Conservation (phyloP, 2,888 invertebrate genomes). For the Strigamia crassipes region DNA sequence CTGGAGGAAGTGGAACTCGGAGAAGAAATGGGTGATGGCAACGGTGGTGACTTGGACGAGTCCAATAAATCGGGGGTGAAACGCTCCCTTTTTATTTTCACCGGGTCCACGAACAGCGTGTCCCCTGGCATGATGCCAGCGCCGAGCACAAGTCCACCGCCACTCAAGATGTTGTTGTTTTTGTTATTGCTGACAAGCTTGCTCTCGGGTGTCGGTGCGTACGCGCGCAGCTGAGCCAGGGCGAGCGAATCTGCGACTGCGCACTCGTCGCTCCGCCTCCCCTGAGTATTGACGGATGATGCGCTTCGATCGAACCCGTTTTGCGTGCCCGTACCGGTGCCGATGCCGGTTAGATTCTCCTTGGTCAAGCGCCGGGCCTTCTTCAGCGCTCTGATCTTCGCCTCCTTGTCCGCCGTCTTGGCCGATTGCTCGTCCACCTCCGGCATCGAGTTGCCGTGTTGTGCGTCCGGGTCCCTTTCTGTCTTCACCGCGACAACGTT, state of each 20-base stretch:
- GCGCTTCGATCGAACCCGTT: background rate
- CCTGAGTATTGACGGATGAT: background rate
- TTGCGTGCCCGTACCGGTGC: too few relatives aligned
- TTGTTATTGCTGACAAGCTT: background rate
- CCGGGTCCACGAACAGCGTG: conserved; percentile 49
- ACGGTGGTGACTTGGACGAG: conserved; percentile 67
- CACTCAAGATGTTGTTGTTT: background rate
- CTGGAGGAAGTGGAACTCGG: conserved; percentile 50
- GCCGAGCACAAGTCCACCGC: background rate
- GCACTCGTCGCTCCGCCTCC: conserved; percentile 46
- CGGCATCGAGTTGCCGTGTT: background rate
- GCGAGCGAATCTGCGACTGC: conserved; percentile 42
- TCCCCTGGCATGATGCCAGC: conserved; percentile 47
- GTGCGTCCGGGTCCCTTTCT: background rate
- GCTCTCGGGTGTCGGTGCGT: background rate
- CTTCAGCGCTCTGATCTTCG: background rate
- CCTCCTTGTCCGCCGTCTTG: background rate
- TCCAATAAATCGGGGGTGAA: conserved; percentile 50
- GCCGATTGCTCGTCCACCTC: background rate
- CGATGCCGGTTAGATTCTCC: background rate
- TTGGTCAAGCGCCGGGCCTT: background rate
- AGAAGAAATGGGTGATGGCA: conserved; percentile 51
- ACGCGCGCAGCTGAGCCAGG: conserved; percentile 44
- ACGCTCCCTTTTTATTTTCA: conserved; percentile 67
- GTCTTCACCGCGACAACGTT: background rate